Evolutionary conservation across 2,888 invertebrate genomes (phyloP), one percentile per base, ranked within the genome.

Genomic region (Drosophila mercatorum): DNA sequence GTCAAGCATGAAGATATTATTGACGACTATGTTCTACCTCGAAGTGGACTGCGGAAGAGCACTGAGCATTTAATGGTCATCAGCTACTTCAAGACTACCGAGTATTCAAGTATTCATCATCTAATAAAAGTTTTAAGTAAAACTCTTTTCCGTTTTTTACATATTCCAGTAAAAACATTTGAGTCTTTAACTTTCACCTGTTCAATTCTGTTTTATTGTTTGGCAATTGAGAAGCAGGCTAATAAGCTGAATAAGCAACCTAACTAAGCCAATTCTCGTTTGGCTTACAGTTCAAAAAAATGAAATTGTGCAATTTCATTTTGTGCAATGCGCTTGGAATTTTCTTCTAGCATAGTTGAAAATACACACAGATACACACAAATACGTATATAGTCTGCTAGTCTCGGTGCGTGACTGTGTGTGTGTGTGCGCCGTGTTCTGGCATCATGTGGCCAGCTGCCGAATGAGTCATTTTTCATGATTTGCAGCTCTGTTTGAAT

Each of bases 401-500:
- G 41, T 47, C 17, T 28, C 6, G 28, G 14, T 36, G 40, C 61
- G 47, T 53, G 40, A 40, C 31, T 53, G 26, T 14, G 36, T 44
- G 49, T 58, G 49, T 58, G 49, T 58, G 49, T 58, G 31, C 28
- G 17, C 12, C 44, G 40, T 55, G 14, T 38, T 74, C 46, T 49
- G 66, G 64, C 58, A 74, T 72, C 77, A 80, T 80, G 68, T 71
- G 60, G 61, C 70, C 80, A 74, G 67, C 63, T 77, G 61, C 61
- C 62, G 49, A 79, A 72, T 83, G 73, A 74, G 69, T 81, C 75
- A 80, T 81, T 78, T 81, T 83, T 78, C 83, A 78, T 76, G 81
- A 78, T 75, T 80, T 83, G 68, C 75, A 78, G 71, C 72, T 73
- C 53, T 60, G 67, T 67, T 72, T 75, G 62, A 72, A 72, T 72